Evolutionary conservation across 2,797 vertebrate species (phyloP), one percentile per base, ranked within the genome.

Genomic region (Sorex maritimensis): DNA sequence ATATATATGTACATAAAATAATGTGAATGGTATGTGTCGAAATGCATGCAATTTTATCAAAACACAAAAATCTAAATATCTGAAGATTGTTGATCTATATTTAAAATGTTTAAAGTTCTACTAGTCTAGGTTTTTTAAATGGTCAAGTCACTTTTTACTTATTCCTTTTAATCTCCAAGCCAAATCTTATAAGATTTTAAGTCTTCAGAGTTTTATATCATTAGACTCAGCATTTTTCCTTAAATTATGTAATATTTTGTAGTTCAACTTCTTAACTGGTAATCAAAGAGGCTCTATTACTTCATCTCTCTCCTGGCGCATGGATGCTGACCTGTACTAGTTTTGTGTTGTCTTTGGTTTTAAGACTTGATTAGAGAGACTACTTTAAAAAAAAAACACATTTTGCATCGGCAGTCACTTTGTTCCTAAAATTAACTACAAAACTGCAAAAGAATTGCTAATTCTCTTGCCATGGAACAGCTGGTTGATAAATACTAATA

Each of bases 211-310:
- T 85, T 78, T 96, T 96, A 90, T 94, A 95, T 95, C 82, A 93
- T 72, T 94, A 90, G 61, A 95, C 96, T 94, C 73, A 19, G 8
- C 69, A 92, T 96, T 97, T 97, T 97, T 97, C 86, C 95, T 96
- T 93, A 92, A 89, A 95, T 97, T 94, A 96, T 86, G 92, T 92
- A 97, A 95, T 85, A 94, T 96, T 91, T 81, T 96, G 93, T 81
- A 55, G 95, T 96, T 95, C 95, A 96, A 97, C 96, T 86, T 69
- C 91, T 96, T 97, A 98, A 97, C 93, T 92, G 94, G 95, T 87
- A 96, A 97, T 97, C 83, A 96, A 88, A 97, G 96, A 13, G 26
- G 96, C 96, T 91, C 78, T 81, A 68, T 17, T 34, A 73, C 30
- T 95, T 86, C 93, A 81, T 96, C 52, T 93, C 55, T 95, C 61